Evolutionary conservation across 2,888 invertebrate genomes (phyloP).

Genomic region (Nemotelus pantherinus): DNA sequence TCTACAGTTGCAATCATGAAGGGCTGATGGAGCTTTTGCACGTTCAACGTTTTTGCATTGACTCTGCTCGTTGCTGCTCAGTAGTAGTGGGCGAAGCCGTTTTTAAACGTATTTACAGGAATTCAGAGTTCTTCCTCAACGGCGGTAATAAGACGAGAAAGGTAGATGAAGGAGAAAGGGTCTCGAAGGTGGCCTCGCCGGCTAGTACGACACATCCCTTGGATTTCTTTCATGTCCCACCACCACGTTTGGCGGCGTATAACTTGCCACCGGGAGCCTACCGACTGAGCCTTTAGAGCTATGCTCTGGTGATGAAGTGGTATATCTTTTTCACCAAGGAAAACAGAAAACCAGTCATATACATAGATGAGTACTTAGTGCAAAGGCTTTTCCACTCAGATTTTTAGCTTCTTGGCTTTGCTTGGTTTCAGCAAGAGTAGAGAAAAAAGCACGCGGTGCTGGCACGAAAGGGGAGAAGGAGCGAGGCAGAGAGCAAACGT

Average conservation of each 20-base stretch:
- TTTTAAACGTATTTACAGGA: conserved; percentile 26
- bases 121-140: conserved; percentile 6
- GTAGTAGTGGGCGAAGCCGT: conserved; percentile 10
- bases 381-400: conserved; percentile 27
- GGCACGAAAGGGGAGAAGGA: neutral
- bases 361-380: neutral
- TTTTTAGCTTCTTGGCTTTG: neutral
- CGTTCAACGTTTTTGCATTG: conserved; percentile 2
- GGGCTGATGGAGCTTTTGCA: neutral
- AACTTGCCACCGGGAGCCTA: neutral
- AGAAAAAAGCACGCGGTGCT: neutral
- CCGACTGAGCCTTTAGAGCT: neutral
- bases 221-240: neutral
- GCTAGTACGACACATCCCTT: neutral
- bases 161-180: neutral
- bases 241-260: neutral
- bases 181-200: too few species aligned
- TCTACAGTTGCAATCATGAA: neutral
- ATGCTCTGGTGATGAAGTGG: conserved; percentile 23
- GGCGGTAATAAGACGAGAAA: neutral
- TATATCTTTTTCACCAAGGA: conserved; percentile 18
- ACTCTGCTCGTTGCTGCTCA: neutral
- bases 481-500: neutral
- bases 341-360: conserved; percentile 10
- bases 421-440: neutral